Evolutionary conservation across 2,888 invertebrate species (phyloP).

Genomic region (Eristalis intricaria): DNA sequence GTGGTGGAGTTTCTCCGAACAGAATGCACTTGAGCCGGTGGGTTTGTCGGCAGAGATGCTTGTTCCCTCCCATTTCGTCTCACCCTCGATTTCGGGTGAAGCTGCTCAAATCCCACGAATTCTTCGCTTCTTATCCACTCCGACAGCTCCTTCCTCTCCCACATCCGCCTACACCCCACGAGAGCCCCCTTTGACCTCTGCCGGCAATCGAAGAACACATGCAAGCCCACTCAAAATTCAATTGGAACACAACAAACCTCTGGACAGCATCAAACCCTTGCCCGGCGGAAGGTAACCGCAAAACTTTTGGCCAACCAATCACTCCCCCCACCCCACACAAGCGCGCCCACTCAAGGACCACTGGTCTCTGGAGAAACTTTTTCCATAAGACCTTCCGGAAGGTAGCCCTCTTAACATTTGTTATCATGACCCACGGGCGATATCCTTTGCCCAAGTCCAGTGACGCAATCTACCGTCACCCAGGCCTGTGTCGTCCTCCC

Average conservation of each 20-base stretch:
- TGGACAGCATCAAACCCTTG: neutral
- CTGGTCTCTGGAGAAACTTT: neutral
- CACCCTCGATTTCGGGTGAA: no score
- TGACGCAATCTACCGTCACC: constrained; percentile 19
- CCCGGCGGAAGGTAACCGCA: neutral
- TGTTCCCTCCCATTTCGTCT: no score
- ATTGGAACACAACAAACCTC: neutral
- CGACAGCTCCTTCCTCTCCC: no score
- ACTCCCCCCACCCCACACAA: no score
- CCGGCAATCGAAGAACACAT: neutral
- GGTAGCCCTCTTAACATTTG: constrained; percentile 14
- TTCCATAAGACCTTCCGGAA: constrained; percentile 2
- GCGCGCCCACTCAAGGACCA: neutral
- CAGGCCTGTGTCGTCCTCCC: neutral
- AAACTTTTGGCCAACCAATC: neutral
- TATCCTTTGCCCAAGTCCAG: neutral
- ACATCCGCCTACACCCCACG: neutral
- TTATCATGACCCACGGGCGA: constrained; percentile 10
- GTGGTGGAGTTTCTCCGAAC: neutral
- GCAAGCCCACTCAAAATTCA: neutral
- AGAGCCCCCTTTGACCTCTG: neutral
- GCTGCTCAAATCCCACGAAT: no score
- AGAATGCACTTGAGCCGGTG: neutral
- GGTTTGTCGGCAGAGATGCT: no score
- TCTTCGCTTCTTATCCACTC: no score